Evolutionary conservation across 2,888 invertebrate species (phyloP), one percentile per base, ranked within the genome.

Genomic region (Himalopsyche japonica): DNA sequence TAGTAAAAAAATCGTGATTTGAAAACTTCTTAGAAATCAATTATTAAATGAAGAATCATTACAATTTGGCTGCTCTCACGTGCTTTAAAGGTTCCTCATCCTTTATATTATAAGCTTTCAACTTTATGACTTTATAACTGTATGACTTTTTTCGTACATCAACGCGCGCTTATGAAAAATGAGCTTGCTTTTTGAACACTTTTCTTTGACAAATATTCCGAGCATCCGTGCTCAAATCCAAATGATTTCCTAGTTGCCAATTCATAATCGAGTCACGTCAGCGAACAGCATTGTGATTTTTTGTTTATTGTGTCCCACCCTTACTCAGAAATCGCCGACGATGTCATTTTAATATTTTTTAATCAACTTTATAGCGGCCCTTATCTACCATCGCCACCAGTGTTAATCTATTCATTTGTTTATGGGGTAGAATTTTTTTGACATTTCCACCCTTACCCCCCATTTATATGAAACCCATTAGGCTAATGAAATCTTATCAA

Each of bases 401-500:
- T 76, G 83, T 70, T 83, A 86, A 85, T 86, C 83, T 81, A 82
- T 84, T 84, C 83, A 83, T 85, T 83, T 83, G 82, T 82, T 79
- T 84, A 82, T 82, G 79, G 57, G 48, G 37, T 79, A 43, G 80
- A 48, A 80, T 82, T 81, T 81, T 43, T 79, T 84, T 48, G 79
- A 81, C 79, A 76, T 84, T 84, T 70, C 79, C 80, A 64, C 64
- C 64, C 37, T 24, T 24, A 2, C 24, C 20, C 57, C 70, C 30
- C 48, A 18, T 80, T n/a, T 49, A 32, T 82, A 81, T 78, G 70
- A 70, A 82, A 81, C 49, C 84, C 86, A 86, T 86, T 86, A 86
- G 83, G 70, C 78, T 86, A 86, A 86, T 86, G 85, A 86, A 85
- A 86, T 86, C 86, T 86, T 84, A 85, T 85, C 86, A 82, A 83